Evolutionary conservation across 2,797 vertebrate species (phyloP).

Genomic region (Acanthurus lineatus): DNA sequence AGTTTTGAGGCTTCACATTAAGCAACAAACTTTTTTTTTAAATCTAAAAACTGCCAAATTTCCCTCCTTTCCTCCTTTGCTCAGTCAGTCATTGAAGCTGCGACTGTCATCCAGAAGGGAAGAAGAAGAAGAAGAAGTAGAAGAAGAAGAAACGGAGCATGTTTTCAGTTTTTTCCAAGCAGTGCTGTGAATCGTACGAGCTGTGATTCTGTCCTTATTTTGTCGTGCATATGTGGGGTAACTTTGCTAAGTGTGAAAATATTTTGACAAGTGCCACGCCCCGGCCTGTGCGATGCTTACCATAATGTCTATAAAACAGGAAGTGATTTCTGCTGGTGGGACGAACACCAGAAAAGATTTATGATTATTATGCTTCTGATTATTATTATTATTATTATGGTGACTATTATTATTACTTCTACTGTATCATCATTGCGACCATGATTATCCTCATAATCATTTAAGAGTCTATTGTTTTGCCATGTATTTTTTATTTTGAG

Average conservation of each 20-base stretch:
- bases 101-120: slow-evolving; percentile 40
- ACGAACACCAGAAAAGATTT: slow-evolving; percentile 56
- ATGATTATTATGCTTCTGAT: slow-evolving; percentile 74
- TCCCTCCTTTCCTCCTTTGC: not conserved
- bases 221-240: slow-evolving; percentile 78
- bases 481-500: slow-evolving; percentile 85
- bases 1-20: slow-evolving; percentile 19
- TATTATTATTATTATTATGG: slow-evolving; percentile 65
- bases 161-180: slow-evolving; percentile 59
- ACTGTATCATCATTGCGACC: slow-evolving; percentile 80
- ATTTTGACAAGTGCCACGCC: slow-evolving; percentile 82
- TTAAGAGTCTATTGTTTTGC: slow-evolving; percentile 81
- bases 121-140: slow-evolving; percentile 40
- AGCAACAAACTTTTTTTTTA: slow-evolving; percentile 15
- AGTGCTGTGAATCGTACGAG: slow-evolving; percentile 80
- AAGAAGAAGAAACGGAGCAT: slow-evolving; percentile 63
- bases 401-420: slow-evolving; percentile 69
- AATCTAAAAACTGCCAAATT: slow-evolving; percentile 22
- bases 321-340: slow-evolving; percentile 72
- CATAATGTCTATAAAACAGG: slow-evolving; percentile 76
- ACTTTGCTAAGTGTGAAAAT: slow-evolving; percentile 80
- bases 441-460: slow-evolving; percentile 84
- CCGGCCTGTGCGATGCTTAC: slow-evolving; percentile 74
- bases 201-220: slow-evolving; percentile 77
- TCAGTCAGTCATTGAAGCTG: slow-evolving; percentile 12